Evolutionary conservation across 1,140 invertebrate species (phyloP), one percentile per base, ranked within the genome.

Genomic region (Lethrus apterus): DNA sequence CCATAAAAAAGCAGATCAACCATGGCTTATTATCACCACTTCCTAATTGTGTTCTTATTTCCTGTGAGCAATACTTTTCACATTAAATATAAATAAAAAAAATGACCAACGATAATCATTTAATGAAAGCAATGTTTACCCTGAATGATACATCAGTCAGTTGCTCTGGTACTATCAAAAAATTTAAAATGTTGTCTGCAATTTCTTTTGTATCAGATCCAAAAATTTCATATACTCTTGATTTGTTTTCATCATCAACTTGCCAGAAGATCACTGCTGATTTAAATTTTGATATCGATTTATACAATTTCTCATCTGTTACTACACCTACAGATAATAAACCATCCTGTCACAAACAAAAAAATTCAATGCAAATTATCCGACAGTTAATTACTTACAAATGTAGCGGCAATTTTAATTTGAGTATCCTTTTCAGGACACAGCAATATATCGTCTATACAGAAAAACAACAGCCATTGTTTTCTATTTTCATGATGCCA

Each of bases 1-100:
- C 72, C 17, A 82, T 62, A 40, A 76, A 74, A 56, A 85, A 84
- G 56, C 80, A 77, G 24, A 84, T 62, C n/a, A 84, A 55, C 81
- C 80, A 83, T 3, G 75, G 69, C 23, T 61, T 63, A n/a, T 61
- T 58, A 18, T 57, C 55, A 30, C 57, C 64, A 31, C 54, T 41
- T 44, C 64, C 52, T 14, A 75, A 54, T 45, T 64, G 56, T 20
- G 52, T 62, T 50, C 67, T 58, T 43, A 74, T 63, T 48, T 69
- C 63, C 71, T 77, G 48, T 14, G 3, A 20, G n/a, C 18, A n/a
- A n/a, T n/a, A 4, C 11, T 48, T 32, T 9, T 54, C 31, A 26
- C n/a, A 15, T 48, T 24, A 41, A 21, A 38, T 46, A 49, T 48
- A 33, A 4, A 33, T 19, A 31, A 20, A 41, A 33, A 34, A 34